phyloP scores from a whole-genome alignment of 1,140 invertebrate genomes.

The Diploscapter pachys region DNA sequence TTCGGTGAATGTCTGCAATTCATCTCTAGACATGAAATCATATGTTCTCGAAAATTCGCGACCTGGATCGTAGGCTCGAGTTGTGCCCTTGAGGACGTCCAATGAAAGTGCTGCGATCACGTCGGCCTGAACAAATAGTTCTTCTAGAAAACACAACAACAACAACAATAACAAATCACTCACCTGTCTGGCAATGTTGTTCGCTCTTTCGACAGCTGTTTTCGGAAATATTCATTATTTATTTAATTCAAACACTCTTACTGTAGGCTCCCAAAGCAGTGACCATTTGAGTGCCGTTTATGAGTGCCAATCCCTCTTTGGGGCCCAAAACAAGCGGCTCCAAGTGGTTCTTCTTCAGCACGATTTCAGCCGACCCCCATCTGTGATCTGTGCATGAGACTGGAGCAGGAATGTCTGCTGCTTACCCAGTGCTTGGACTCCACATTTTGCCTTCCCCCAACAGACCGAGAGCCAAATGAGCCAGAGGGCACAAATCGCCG shows the following conservation, averaged over 20 bases:
- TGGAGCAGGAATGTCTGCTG: no score
- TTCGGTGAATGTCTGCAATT: constrained; percentile 67
- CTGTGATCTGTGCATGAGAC: no score
- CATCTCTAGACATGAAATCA: no score
- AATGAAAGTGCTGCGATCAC: constrained; percentile 72
- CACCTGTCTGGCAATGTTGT: constrained; percentile 56
- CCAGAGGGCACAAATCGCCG: constrained; percentile 72
- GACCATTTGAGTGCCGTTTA: constrained; percentile 75
- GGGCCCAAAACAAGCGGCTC: constrained; percentile 67
- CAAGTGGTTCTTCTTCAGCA: constrained; percentile 67
- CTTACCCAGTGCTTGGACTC: constrained; percentile 68
- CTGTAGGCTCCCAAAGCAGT: constrained; percentile 71
- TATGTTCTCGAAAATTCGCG: no score
- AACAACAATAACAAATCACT: no score
- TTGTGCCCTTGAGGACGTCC: constrained; percentile 73
- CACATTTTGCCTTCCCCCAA: constrained; percentile 79
- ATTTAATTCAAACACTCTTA: constrained; percentile 36
- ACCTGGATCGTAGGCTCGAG: constrained; percentile 68
- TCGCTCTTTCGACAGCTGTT: no score
- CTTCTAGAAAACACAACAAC: no score
- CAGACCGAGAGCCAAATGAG: constrained; percentile 71
- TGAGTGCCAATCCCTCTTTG: constrained; percentile 73
- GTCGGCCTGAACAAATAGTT: constrained; percentile 62
- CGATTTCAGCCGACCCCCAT: constrained; percentile 69
- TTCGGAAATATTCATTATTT: no score